phyloP scores from a whole-genome alignment of 30 jellyfish, hydroid and myxozoan species.

The Chrysaora quinquecirrha region DNA sequence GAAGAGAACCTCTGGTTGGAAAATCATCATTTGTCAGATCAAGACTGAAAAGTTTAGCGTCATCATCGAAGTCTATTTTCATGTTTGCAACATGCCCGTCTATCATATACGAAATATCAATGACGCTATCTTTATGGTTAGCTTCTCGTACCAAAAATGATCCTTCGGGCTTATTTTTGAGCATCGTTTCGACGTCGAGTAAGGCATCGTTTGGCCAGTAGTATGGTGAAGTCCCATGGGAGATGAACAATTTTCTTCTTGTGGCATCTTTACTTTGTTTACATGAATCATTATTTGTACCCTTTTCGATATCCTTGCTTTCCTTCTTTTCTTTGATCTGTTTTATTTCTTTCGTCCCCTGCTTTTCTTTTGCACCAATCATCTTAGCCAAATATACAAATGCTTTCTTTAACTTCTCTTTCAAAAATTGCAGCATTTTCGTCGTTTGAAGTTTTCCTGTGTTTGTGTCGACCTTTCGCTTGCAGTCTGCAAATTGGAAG shows the following conservation, averaged over 20 bases:
- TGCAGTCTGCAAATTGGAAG: too few species aligned
- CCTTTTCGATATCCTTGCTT: too few species aligned
- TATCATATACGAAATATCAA: constrained; percentile 31
- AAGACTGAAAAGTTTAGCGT: constrained; percentile 19
- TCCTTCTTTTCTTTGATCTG: too few species aligned
- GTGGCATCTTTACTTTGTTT: background rate
- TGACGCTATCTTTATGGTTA: background rate
- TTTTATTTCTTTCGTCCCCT: too few species aligned
- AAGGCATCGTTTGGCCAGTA: constrained; percentile 46
- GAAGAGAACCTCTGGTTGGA: constrained; percentile 33
- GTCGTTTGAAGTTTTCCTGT: too few species aligned
- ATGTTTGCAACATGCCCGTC: constrained; percentile 28
- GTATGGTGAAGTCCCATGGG: constrained; percentile 28
- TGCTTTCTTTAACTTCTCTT: too few species aligned
- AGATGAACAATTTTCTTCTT: background rate
- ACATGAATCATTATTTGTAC: background rate
- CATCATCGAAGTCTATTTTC: constrained; percentile 32
- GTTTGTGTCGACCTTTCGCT: too few species aligned
- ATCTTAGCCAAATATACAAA: too few species aligned
- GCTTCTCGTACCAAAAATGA: constrained; percentile 25
- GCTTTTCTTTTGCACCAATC: too few species aligned
- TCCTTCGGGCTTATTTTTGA: constrained; percentile 33
- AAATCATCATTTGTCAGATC: constrained; percentile 31
- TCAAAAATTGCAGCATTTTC: too few species aligned
- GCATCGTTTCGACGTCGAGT: constrained; percentile 10